Base-by-base conservation (phyloP, 2,797 vertebrate genomes). In the Discoglossus pictus region DNA sequence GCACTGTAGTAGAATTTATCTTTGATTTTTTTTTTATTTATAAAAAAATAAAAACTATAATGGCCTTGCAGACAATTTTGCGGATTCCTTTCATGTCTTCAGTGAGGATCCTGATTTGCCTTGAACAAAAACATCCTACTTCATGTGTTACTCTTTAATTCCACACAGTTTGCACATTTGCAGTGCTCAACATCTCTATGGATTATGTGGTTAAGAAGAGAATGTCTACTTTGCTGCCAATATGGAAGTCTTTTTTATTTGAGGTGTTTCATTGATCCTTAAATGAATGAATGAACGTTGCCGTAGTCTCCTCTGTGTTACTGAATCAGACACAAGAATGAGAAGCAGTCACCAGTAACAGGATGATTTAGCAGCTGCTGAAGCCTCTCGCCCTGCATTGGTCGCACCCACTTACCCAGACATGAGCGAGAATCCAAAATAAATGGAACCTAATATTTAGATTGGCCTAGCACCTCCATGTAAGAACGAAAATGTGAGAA, bases 381-480 rank as follows among this genome's bases (percentile, higher is more conserved):
- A 31, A 23, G 43, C 31, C 2, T 20, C 43, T 47, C 42, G 7
- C 58, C 25, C 42, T 61, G 13, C 53, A 13, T 21, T 25, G 54
- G 38, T 10, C 40, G n/a, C 20, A 25, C 4, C 36, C 20, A 15
- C 27, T 27, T 11, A 34, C 18, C 42, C 44, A 61, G 42, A 61
- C 43, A 6, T 2, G 3, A 38, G n/a, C 20, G 7, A 9, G 20
- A 10, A 13, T 50, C 60, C 60, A 62, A 62, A 62, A 12, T 51
- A 62, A 62, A 62, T 62, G 60, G 34, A 51, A 23, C 46, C 1
- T 10, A 11, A 9, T 61, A 27, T 61, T 61, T 20, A 61, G 20
- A 39, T 35, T 50, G 46, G 55, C 55, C n/a, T n/a, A n/a, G n/a
- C n/a, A n/a, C n/a, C n/a, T n/a, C n/a, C n/a, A n/a, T n/a, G n/a